phyloP scores from a whole-genome alignment of 92 coral and sea anemone species.

The Actinostola sp. region DNA sequence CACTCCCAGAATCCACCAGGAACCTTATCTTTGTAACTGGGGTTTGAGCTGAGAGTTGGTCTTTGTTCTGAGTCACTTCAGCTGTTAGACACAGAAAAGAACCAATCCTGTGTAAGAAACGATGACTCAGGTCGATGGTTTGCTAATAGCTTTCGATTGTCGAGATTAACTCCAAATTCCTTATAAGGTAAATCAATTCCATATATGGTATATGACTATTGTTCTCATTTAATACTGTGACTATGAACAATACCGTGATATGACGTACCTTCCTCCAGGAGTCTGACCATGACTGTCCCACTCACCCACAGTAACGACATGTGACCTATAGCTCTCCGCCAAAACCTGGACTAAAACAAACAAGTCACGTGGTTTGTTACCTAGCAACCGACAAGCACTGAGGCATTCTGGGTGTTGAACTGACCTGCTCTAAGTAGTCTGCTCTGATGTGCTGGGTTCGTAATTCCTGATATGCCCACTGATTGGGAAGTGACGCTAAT shows the following conservation, averaged over 20 bases:
- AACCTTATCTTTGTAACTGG: constrained; percentile 45
- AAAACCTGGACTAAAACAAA: constrained; percentile 63
- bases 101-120: constrained; percentile 68
- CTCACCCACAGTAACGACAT: constrained; percentile 56
- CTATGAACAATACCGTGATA: neutral
- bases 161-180: too few relatives aligned
- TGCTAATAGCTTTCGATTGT: too few relatives aligned
- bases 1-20: constrained; percentile 83
- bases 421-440: constrained; percentile 58
- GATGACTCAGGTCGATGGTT: too few relatives aligned
- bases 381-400: neutral
- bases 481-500: constrained; percentile 28
- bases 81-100: constrained; percentile 82
- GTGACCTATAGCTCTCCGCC: constrained; percentile 13
- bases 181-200: too few relatives aligned
- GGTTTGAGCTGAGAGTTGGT: neutral
- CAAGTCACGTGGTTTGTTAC: constrained; percentile 2
- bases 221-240: too few relatives aligned
- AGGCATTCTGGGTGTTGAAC: neutral
- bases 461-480: constrained; percentile 24
- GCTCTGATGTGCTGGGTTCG: constrained; percentile 49
- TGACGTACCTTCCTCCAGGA: constrained; percentile 54
- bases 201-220: too few relatives aligned
- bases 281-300: constrained; percentile 64
- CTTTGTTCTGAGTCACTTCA: constrained; percentile 36